Evolutionary conservation across 2,888 invertebrate species (phyloP).

Genomic region (Trissoscelio sp.): DNA sequence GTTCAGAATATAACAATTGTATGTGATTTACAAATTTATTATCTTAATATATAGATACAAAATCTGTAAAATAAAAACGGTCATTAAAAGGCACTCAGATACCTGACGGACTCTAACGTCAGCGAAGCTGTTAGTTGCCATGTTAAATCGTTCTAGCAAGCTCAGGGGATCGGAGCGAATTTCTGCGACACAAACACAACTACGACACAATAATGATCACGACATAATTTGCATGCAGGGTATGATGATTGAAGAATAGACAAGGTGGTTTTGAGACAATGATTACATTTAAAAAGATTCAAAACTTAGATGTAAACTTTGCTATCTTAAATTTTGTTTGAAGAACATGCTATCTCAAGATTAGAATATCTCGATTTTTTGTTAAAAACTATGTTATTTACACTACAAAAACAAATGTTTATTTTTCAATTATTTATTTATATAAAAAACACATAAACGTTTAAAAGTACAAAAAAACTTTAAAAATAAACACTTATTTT

Average conservation of each 20-base stretch:
- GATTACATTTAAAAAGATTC: too few relatives aligned
- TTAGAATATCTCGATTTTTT: too few relatives aligned
- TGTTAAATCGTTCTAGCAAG: conserved; percentile 50
- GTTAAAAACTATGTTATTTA: too few relatives aligned
- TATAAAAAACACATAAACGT: too few relatives aligned
- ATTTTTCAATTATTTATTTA: too few relatives aligned
- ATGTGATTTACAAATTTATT: neutral
- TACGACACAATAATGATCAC: conserved; percentile 9
- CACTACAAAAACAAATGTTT: too few relatives aligned
- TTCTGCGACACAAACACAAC: conserved; percentile 24
- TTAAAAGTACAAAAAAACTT: too few relatives aligned
- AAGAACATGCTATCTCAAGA: too few relatives aligned
- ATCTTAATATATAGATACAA: conserved; percentile 14
- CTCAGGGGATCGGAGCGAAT: conserved; percentile 35
- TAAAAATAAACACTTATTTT: too few relatives aligned
- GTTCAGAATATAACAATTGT: neutral
- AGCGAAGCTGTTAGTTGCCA: conserved; percentile 40
- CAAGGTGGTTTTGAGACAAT: conserved; percentile 1
- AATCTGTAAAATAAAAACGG: conserved; percentile 48
- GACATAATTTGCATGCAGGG: conserved; percentile 19
- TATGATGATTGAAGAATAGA: neutral
- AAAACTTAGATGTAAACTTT: too few relatives aligned
- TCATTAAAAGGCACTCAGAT: conserved; percentile 28
- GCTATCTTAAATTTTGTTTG: too few relatives aligned
- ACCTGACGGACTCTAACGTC: conserved; percentile 5